Base-by-base conservation (phyloP, 2,113 vertebrate species). In the Menidia beryllina region DNA sequence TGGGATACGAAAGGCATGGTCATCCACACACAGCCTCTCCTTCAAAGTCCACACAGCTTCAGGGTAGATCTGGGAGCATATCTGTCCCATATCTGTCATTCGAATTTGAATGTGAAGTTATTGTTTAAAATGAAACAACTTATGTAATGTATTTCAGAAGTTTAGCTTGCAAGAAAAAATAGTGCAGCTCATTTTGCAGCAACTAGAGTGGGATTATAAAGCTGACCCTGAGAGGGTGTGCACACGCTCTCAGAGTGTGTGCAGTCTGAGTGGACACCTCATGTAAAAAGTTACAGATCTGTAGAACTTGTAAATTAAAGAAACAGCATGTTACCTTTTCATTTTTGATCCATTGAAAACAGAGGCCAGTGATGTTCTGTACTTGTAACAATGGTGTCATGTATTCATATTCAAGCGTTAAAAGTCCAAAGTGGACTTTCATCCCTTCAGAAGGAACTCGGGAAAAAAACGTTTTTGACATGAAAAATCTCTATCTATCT, bases 251-350 rank as follows among this genome's bases (percentile, higher is more conserved):
- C 61, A 59, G 54, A 45, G 70, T 39, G 67, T 30, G 51, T 64
- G 79, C 72, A 55, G 76, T 64, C 21, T 34, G 76, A 84, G 73
- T 59, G 69, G 83, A 83, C 69, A 51, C 77, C 70, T 79, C 72
- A 75, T 90, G 84, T 88, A 85, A 61, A 81, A 85, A 83, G 64
- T 38, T 67, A 73, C 54, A 75, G 59, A 85, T 66, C 47, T 91
- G 89, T 88, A 84, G 67, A 90, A 88, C 69, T 77, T 91, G 83
- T 91, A 89, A 88, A 90, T 85, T 48, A 87, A 84, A 79, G 83
- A 75, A 77, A 83, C 45, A 83, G 89, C 88, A 91, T 91, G 86
- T 89, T 81, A 77, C 65, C 71, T 50, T 79, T 58, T 83, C 77
- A 63, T 52, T 47, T 45, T 36, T 39, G 63, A 53, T 77, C 39